These are phyloP conservation scores for Xerus inauris DNA, from an alignment of 2,113 vertebrate species.

Conservation along the genomic window DNA sequence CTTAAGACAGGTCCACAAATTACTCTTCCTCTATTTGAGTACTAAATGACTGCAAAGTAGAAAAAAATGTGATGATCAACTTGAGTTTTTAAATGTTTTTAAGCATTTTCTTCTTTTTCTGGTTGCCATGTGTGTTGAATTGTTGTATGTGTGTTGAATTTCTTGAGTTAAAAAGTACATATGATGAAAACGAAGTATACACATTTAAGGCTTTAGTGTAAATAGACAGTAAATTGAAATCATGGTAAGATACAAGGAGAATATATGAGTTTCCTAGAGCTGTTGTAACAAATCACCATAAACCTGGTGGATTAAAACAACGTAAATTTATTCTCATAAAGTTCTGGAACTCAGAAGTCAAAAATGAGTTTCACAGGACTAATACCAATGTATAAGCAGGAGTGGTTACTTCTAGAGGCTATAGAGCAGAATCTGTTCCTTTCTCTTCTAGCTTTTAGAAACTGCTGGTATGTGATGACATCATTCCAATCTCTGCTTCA, in stretches of 20 bases:
- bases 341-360: background rate
- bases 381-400: background rate
- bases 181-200: background rate
- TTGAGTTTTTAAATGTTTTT: slow-evolving; percentile 31
- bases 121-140: background rate
- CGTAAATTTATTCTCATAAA: background rate
- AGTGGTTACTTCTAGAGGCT: background rate
- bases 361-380: background rate
- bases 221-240: background rate
- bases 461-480: background rate
- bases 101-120: background rate
- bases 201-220: background rate
- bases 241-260: background rate
- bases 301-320: background rate
- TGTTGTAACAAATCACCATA: background rate
- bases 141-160: background rate
- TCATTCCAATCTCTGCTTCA: background rate
- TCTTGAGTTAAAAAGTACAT: background rate
- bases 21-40: background rate
- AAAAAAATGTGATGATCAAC: background rate
- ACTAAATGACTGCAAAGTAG: background rate
- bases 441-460: background rate
- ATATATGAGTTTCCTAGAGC: background rate
- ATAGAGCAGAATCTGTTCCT: background rate
- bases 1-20: background rate